phyloP scores from a whole-genome alignment of 30 jellyfish, hydroid and myxozoan species.

The Turritopsis rubra region DNA sequence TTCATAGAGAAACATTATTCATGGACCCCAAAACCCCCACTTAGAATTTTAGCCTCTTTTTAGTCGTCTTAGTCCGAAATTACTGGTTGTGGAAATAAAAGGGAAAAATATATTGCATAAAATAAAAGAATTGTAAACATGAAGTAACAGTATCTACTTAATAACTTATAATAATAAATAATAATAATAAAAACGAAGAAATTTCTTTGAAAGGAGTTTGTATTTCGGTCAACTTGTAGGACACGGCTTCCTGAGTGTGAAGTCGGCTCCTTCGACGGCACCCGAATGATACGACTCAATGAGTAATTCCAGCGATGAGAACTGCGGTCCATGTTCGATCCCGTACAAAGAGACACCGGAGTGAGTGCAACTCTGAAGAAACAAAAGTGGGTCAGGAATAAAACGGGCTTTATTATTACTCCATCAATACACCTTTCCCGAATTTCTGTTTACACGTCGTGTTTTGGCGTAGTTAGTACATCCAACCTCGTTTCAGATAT shows the following conservation, averaged over 20 bases:
- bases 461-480: too few relatives aligned
- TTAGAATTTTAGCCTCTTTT: too few relatives aligned
- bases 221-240: conserved; percentile 20
- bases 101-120: too few relatives aligned
- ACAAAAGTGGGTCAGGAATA: too few relatives aligned
- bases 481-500: too few relatives aligned
- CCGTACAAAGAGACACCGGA: conserved; percentile 48
- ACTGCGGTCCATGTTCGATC: conserved; percentile 84
- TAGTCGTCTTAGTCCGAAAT: too few relatives aligned
- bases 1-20: background rate
- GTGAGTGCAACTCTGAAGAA: conserved; percentile 18
- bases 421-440: background rate
- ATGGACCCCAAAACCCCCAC: too few relatives aligned
- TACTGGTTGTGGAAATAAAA: background rate
- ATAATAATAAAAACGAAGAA: background rate
- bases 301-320: conserved; percentile 67
- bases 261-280: conserved; percentile 75
- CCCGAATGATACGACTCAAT: conserved; percentile 75
- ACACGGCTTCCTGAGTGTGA: conserved; percentile 60
- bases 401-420: background rate
- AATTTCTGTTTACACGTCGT: background rate
- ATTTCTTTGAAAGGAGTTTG: background rate
- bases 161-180: too few relatives aligned
- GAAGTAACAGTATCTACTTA: background rate
- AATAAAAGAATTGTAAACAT: background rate